phyloP scores from a whole-genome alignment of 2,113 vertebrate genomes.

The Prinia subflava region DNA sequence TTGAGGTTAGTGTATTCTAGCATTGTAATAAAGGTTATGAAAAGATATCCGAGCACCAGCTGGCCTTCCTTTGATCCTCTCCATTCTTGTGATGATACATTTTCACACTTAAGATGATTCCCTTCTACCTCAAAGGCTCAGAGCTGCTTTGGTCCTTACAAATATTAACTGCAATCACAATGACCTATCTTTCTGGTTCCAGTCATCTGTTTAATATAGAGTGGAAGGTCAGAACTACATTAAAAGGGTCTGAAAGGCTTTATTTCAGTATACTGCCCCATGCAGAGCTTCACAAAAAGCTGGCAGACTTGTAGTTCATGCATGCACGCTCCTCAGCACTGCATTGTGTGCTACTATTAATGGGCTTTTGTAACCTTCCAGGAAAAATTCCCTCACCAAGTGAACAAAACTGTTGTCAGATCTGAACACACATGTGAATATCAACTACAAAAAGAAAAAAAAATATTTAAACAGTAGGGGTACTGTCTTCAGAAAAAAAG shows the following conservation, averaged over 20 bases:
- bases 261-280: constrained; percentile 57
- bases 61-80: constrained; percentile 65
- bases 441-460: not conserved
- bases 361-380: constrained; percentile 64
- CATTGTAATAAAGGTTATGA: constrained; percentile 65
- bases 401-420: constrained; percentile 59
- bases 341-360: constrained; percentile 47
- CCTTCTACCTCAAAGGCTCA: constrained; percentile 63
- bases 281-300: constrained; percentile 67
- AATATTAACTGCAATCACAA: constrained; percentile 66
- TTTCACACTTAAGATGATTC: constrained; percentile 68
- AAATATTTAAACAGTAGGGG: constrained; percentile 13
- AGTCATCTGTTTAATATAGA: constrained; percentile 68
- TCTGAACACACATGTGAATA: constrained; percentile 55
- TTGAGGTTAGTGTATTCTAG: constrained; percentile 64
- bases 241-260: constrained; percentile 59
- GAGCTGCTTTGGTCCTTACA: constrained; percentile 65
- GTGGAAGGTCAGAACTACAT: constrained; percentile 63
- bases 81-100: constrained; percentile 66
- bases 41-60: constrained; percentile 66
- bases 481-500: not conserved
- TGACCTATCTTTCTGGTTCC: constrained; percentile 68
- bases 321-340: constrained; percentile 64
- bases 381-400: constrained; percentile 63
- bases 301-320: constrained; percentile 67